A percentile compares a stretch with the other conserved stretches of the same genome.
These are phyloP conservation scores for Sphyrna mokarran DNA, from an alignment of 2,113 vertebrate species.

Conservation along the genomic window DNA sequence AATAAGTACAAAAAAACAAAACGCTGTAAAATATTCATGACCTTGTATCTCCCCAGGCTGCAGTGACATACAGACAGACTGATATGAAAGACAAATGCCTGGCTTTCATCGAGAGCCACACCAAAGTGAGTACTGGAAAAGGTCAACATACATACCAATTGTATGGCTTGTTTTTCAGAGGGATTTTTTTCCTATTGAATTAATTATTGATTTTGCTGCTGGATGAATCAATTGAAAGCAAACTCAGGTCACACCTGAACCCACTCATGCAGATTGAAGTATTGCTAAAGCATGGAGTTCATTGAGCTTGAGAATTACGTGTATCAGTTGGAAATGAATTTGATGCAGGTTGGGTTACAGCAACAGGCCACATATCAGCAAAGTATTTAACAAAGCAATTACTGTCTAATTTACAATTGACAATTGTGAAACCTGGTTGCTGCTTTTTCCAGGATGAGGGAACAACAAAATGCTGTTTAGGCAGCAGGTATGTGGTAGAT, in stretches of 20 bases:
- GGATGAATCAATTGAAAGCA: neutral
- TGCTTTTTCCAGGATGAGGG: neutral
- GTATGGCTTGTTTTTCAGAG: neutral
- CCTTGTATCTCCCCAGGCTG: conserved; percentile 50
- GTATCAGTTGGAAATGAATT: neutral
- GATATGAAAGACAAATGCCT: conserved; percentile 58
- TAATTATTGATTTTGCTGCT: neutral
- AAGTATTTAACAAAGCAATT: neutral
- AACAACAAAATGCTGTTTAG: neutral
- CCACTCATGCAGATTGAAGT: neutral
- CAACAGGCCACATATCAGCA: neutral
- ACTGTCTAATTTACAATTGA: neutral
- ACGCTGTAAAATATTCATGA: neutral
- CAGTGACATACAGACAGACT: conserved; percentile 59
- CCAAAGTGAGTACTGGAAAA: conserved; percentile 45
- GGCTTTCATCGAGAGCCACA: conserved; percentile 58
- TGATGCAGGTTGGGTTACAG: neutral
- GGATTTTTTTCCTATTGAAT: neutral
- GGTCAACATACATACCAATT: neutral
- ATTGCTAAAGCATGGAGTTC: neutral
- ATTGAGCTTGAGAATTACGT: neutral
- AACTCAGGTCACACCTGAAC: neutral
- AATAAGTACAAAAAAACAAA: neutral
- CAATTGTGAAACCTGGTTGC: neutral
- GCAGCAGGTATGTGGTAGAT: neutral